Percentiles rank a stretch among this genome's conserved stretches.
These are phyloP conservation scores for Panthera leo DNA, from an alignment of 2,113 vertebrate genomes.

Conservation along the genomic window DNA sequence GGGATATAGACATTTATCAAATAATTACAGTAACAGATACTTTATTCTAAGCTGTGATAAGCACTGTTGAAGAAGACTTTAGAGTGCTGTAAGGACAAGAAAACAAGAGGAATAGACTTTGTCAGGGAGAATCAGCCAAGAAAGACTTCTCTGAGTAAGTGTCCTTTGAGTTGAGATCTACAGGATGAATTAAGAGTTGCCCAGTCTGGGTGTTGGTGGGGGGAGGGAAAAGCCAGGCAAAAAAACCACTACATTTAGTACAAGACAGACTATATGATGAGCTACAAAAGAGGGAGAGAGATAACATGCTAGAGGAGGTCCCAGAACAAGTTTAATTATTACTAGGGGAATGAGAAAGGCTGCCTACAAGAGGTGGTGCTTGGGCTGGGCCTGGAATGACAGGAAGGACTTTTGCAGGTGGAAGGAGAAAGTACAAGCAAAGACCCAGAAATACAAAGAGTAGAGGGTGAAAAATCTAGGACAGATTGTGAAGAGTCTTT, in stretches of 20 bases:
- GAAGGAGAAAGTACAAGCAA: not conserved
- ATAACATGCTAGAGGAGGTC: not conserved
- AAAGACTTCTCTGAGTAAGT: not conserved
- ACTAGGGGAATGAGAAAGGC: not conserved
- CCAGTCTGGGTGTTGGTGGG: not conserved
- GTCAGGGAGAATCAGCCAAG: not conserved
- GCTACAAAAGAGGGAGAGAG: not conserved
- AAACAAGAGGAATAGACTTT: not conserved
- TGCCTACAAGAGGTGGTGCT: not conserved
- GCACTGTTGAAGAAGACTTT: not conserved
- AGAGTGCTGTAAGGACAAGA: not conserved
- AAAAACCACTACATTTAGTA: not conserved
- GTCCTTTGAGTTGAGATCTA: not conserved
- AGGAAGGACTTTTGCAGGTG: not conserved
- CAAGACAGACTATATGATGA: not conserved
- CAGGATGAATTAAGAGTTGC: not conserved
- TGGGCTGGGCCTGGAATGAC: not conserved
- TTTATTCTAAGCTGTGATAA: slow-evolving; percentile 19
- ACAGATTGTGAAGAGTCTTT: not conserved
- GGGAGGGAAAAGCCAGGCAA: not conserved
- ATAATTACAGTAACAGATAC: slow-evolving; percentile 10
- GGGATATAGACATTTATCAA: not conserved
- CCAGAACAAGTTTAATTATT: not conserved
- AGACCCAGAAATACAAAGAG: not conserved
- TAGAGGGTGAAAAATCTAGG: not conserved